phyloP scores from a whole-genome alignment of 2,113 vertebrate species.

The Paratilapia polleni region DNA sequence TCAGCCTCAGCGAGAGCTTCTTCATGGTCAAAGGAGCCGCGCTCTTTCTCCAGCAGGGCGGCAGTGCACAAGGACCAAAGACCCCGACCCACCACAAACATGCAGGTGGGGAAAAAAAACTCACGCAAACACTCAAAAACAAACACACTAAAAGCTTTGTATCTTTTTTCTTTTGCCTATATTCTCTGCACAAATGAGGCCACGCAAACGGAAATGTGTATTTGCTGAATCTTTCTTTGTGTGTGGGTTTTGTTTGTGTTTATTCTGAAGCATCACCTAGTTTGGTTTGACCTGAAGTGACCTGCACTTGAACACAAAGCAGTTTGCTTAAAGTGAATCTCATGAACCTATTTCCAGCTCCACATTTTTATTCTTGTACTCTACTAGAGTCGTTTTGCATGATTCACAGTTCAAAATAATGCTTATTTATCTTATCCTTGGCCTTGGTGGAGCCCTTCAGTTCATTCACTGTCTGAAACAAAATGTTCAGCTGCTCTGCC shows the following conservation, averaged over 20 bases:
- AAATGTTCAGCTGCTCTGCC: no score
- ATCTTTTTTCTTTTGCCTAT: neutral
- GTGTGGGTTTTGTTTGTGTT: conserved; percentile 25
- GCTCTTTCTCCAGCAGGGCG: conserved; percentile 94
- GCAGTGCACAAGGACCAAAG: conserved; percentile 85
- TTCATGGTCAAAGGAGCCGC: conserved; percentile 99
- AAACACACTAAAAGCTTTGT: conserved; percentile 4
- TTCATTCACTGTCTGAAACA: no score
- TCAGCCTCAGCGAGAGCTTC: conserved; percentile 96
- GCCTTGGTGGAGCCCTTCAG: no score
- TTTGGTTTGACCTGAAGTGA: conserved; percentile 6
- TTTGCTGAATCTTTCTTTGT: conserved; percentile 13
- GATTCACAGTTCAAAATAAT: neutral
- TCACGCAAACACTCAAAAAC: neutral
- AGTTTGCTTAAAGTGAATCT: neutral
- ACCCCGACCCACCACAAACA: conserved; percentile 91
- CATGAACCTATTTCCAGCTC: neutral
- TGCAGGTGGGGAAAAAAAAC: conserved; percentile 85
- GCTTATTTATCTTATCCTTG: no score
- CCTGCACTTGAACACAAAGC: neutral
- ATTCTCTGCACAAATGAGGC: neutral
- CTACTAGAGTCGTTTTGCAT: neutral
- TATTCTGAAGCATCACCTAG: neutral
- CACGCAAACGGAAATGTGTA: conserved; percentile 8
- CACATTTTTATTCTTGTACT: neutral